phyloP scores from a whole-genome alignment of 2,888 invertebrate genomes.

The Zhuqinia jingwanae region DNA sequence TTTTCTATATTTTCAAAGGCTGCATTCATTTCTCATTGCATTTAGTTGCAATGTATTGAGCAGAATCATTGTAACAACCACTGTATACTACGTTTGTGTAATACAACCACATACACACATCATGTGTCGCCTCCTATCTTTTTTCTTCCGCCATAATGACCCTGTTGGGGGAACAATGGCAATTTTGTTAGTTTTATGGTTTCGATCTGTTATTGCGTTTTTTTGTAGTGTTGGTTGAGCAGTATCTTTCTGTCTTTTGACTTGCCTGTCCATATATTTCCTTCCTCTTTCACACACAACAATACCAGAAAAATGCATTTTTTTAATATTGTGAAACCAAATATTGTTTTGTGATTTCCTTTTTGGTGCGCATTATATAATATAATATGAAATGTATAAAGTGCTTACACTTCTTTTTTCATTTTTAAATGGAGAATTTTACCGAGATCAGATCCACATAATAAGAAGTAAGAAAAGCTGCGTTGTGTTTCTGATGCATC shows the following conservation, averaged over 20 bases:
- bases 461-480: background rate
- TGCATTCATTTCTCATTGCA: background rate
- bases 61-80: background rate
- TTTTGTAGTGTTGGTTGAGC: background rate
- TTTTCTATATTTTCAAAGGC: background rate
- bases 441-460: background rate
- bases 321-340: constrained; percentile 3
- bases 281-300: background rate
- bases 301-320: background rate
- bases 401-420: constrained; percentile 24
- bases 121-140: background rate
- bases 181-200: constrained; percentile 65
- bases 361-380: background rate
- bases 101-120: background rate
- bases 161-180: constrained; percentile 63
- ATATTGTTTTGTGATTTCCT: constrained; percentile 45
- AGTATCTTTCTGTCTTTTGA: background rate
- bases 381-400: constrained; percentile 10
- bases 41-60: background rate
- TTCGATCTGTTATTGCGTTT: constrained; percentile 27
- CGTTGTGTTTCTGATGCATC: constrained; percentile 27
- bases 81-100: background rate
- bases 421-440: constrained; percentile 13
- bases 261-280: background rate
- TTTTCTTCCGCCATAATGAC: constrained; percentile 44